Conservation (phyloP, 2,888 invertebrate genomes). For the Strigamia crassipes region DNA sequence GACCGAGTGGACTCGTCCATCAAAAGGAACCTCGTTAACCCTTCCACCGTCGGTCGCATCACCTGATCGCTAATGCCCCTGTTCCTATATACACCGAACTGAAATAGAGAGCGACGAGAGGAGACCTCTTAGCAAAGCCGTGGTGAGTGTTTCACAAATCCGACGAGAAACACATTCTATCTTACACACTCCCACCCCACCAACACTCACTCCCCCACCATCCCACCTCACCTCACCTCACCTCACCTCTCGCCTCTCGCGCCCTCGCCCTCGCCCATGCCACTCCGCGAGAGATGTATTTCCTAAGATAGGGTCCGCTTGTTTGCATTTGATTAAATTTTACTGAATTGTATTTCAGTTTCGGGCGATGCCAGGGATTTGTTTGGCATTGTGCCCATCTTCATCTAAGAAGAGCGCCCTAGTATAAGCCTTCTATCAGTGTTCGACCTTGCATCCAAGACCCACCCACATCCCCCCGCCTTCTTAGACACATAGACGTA, state of each 20-base stretch:
- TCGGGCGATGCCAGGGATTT: conserved; percentile 43
- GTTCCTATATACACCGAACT: conserved; percentile 16
- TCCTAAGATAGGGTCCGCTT: conserved; percentile 43
- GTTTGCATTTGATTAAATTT: conserved; percentile 47
- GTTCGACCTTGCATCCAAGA: conserved; percentile 40
- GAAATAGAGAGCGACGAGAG: neutral
- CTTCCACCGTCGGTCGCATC: conserved; percentile 17
- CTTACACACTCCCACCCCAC: neutral
- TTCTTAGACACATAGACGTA: conserved; percentile 29
- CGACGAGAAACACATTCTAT: conserved; percentile 46
- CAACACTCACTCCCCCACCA: too few species aligned
- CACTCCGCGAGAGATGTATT: conserved; percentile 44
- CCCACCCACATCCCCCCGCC: neutral
- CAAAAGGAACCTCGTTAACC: conserved; percentile 34
- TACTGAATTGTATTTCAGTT: conserved; percentile 46
- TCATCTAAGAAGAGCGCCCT: conserved; percentile 43
- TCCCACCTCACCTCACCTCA: neutral
- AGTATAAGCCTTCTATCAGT: conserved; percentile 44
- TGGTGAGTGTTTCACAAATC: conserved; percentile 41
- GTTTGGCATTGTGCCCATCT: conserved; percentile 45
- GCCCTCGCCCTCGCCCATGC: neutral
- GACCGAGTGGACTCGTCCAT: conserved; percentile 30
- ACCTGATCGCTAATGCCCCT: conserved; percentile 36
- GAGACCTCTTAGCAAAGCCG: conserved; percentile 32
- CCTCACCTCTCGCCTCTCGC: neutral